Percentiles rank a stretch among this genome's conserved stretches.
phyloP scores from a whole-genome alignment of 2,797 vertebrate species.

The Leptatherina wallacei region DNA sequence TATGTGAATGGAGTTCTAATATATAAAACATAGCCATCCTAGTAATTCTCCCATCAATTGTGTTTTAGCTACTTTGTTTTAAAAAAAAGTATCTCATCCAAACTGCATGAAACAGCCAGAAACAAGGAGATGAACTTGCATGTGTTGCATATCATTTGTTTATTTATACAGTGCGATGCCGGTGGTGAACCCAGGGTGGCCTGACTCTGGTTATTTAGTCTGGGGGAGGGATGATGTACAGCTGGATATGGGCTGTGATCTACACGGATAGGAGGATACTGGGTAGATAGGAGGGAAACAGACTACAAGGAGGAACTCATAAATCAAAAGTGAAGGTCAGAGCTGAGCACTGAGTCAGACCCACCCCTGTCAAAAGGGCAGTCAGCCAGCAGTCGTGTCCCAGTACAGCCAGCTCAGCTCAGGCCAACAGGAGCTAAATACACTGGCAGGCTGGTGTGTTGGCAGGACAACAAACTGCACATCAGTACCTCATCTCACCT shows the following conservation, averaged over 20 bases:
- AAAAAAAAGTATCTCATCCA: slow-evolving; percentile 1
- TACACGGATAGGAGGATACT: slow-evolving; percentile 34
- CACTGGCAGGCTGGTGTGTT: slow-evolving; percentile 36
- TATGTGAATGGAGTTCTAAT: neutral
- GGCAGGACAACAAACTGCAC: slow-evolving; percentile 55
- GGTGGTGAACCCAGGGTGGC: slow-evolving; percentile 49
- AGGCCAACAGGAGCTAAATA: slow-evolving; percentile 49
- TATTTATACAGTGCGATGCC: slow-evolving; percentile 60
- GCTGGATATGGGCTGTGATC: slow-evolving; percentile 45
- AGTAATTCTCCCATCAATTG: neutral
- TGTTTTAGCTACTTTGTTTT: slow-evolving; percentile 1
- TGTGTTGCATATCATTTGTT: slow-evolving; percentile 57
- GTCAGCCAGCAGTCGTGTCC: slow-evolving; percentile 44
- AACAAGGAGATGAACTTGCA: slow-evolving; percentile 42
- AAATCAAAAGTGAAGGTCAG: slow-evolving; percentile 70
- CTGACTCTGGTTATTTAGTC: slow-evolving; percentile 24
- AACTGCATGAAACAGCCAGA: slow-evolving; percentile 23
- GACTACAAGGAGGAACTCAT: slow-evolving; percentile 59
- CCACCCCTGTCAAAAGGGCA: slow-evolving; percentile 58
- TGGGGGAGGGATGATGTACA: slow-evolving; percentile 29
- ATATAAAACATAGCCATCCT: neutral
- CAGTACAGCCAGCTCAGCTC: slow-evolving; percentile 24
- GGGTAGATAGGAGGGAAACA: slow-evolving; percentile 28
- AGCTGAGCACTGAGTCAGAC: slow-evolving; percentile 36
- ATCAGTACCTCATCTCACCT: slow-evolving; percentile 55